Conservation (phyloP, 2,888 invertebrate genomes). For the Tinea pellionella region DNA sequence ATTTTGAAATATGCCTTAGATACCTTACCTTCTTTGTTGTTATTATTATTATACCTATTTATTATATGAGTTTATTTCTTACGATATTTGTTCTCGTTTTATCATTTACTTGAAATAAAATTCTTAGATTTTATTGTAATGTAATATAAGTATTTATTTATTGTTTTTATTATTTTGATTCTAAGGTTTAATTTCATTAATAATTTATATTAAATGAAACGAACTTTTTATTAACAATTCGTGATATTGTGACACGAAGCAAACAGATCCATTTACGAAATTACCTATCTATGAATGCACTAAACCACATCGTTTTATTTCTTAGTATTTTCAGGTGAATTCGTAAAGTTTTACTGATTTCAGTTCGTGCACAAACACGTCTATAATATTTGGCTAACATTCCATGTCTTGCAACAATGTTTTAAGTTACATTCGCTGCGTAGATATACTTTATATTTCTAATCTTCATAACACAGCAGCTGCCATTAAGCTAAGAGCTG, state of each 20-base stretch:
- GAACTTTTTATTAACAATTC: background rate
- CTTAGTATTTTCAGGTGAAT: background rate
- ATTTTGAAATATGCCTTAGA: slow-evolving; percentile 39
- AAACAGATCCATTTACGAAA: slow-evolving; percentile 1
- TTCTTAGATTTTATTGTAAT: too few species aligned
- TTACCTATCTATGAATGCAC: slow-evolving; percentile 4
- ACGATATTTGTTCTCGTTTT: background rate
- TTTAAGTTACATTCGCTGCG: background rate
- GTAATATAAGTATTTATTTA: too few species aligned
- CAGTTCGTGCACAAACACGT: slow-evolving; percentile 38
- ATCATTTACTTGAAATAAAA: background rate
- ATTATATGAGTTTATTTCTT: background rate
- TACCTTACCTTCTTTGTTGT: background rate
- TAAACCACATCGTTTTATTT: slow-evolving; percentile 5
- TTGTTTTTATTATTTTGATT: too few species aligned
- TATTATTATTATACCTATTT: slow-evolving; percentile 14
- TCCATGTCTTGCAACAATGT: slow-evolving; percentile 15
- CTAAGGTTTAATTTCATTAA: background rate
- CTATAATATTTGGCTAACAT: slow-evolving; percentile 32
- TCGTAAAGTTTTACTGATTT: slow-evolving; percentile 13
- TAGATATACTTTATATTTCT: background rate
- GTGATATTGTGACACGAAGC: background rate
- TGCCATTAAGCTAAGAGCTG: background rate
- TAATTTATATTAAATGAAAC: background rate
- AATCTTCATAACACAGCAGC: background rate